A percentile compares a stretch with the other conserved stretches of the same genome.
phyloP scores from a whole-genome alignment of 2,113 vertebrate species.

The Bubo scandiacus region DNA sequence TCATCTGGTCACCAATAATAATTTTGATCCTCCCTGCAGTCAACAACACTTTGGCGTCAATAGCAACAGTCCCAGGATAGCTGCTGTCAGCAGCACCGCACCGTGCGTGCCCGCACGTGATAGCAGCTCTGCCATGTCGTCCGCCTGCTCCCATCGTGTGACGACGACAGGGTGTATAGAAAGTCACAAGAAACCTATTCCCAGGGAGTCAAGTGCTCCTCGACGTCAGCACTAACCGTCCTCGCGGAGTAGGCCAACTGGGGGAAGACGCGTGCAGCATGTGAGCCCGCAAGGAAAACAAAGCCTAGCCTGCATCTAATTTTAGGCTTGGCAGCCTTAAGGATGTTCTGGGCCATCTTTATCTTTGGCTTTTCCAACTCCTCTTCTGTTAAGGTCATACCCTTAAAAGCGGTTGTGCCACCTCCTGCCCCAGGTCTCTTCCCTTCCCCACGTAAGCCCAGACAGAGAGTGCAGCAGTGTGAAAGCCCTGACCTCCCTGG shows the following conservation, averaged over 20 bases:
- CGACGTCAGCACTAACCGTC: not conserved
- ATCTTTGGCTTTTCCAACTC: conserved; percentile 33
- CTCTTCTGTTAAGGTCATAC: not conserved
- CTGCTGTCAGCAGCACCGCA: not conserved
- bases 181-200: conserved; percentile 45
- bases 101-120: not conserved
- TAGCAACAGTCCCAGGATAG: not conserved
- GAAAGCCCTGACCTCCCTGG: not conserved
- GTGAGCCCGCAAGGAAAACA: conserved; percentile 25
- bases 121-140: not conserved
- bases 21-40: not conserved
- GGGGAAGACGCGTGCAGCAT: not conserved
- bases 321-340: conserved; percentile 30
- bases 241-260: not conserved
- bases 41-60: not conserved
- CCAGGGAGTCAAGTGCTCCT: conserved; percentile 31
- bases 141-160: not conserved
- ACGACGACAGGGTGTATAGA: not conserved
- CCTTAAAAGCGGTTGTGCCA: not conserved
- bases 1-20: not conserved
- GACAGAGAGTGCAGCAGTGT: not conserved
- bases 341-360: conserved; percentile 6
- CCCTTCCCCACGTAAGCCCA: not conserved
- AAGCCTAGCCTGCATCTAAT: not conserved
- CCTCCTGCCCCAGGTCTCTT: not conserved